Conservation (phyloP, 2,113 vertebrate species). For the Bambusicola thoracicus region DNA sequence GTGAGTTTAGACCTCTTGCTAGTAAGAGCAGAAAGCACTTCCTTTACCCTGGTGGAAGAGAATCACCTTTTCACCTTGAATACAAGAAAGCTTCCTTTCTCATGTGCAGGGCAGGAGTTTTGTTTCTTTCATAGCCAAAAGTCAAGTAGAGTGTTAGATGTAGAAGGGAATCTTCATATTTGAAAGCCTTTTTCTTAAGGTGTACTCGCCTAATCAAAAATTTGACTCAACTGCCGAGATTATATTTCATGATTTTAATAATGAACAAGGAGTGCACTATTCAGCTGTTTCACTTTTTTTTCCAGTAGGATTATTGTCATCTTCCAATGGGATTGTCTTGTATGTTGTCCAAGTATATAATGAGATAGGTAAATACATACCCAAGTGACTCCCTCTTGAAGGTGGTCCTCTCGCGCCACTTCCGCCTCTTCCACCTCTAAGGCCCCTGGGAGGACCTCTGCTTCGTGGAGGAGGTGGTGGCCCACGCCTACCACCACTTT, state of each 20-base stretch:
- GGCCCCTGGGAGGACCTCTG: slow-evolving; percentile 90
- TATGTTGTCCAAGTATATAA: slow-evolving; percentile 66
- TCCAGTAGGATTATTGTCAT: slow-evolving; percentile 69
- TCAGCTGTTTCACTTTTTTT: slow-evolving; percentile 57
- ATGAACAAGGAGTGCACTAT: slow-evolving; percentile 64
- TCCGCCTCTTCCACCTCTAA: slow-evolving; percentile 88
- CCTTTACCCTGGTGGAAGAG: slow-evolving; percentile 29
- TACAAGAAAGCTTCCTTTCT: slow-evolving; percentile 52
- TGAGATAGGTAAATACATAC: slow-evolving; percentile 76
- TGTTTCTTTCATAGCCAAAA: slow-evolving; percentile 66
- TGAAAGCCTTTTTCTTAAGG: slow-evolving; percentile 62
- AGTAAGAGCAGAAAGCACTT: not conserved
- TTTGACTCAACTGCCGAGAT: slow-evolving; percentile 41
- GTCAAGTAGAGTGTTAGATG: slow-evolving; percentile 63
- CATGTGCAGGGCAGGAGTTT: slow-evolving; percentile 47
- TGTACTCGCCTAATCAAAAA: slow-evolving; percentile 58
- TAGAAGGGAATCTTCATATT: slow-evolving; percentile 65
- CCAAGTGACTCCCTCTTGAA: slow-evolving; percentile 88
- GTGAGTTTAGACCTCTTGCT: not conserved
- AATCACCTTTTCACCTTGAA: slow-evolving; percentile 43
- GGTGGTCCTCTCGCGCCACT: slow-evolving; percentile 89
- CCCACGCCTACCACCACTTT: slow-evolving; percentile 87
- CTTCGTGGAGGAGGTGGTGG: slow-evolving; percentile 89
- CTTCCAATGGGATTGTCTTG: slow-evolving; percentile 68
- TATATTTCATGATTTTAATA: slow-evolving; percentile 52